Evolutionary conservation across 2,888 invertebrate species (phyloP).

Genomic region (Cataglyphis altisquamis): DNA sequence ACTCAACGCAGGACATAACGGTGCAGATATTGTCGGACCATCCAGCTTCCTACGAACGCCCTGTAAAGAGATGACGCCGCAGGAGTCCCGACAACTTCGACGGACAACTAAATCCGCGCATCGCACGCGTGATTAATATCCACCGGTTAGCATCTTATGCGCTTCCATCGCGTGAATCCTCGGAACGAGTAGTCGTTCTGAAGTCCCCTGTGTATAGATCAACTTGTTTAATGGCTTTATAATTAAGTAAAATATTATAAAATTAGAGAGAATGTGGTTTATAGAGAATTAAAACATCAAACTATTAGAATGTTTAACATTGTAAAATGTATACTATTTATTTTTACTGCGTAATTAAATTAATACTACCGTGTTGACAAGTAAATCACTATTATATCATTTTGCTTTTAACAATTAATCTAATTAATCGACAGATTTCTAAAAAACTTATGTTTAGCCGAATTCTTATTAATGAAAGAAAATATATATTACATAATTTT

Average conservation of each 20-base stretch:
- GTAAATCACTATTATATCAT: background rate
- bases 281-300: background rate
- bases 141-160: background rate
- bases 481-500: background rate
- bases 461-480: background rate
- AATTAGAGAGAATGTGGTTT: slow-evolving; percentile 33
- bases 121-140: slow-evolving; percentile 40
- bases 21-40: slow-evolving; percentile 50
- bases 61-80: slow-evolving; percentile 39
- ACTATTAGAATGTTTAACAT: background rate
- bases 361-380: background rate
- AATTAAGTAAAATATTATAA: slow-evolving; percentile 14
- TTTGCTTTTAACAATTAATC: background rate
- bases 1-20: slow-evolving; percentile 72
- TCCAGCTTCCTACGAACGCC: slow-evolving; percentile 55
- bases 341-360: background rate
- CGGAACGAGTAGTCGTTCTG: slow-evolving; percentile 24
- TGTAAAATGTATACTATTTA: background rate
- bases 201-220: slow-evolving; percentile 19
- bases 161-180: slow-evolving; percentile 4
- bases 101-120: slow-evolving; percentile 42
- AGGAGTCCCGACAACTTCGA: slow-evolving; percentile 22
- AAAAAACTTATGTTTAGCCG: background rate
- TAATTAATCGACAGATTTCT: background rate
- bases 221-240: slow-evolving; percentile 25